A percentile compares a stretch with the other conserved stretches of the same genome.
phyloP scores from a whole-genome alignment of 2,888 invertebrate species.

The Papilio demoleus region DNA sequence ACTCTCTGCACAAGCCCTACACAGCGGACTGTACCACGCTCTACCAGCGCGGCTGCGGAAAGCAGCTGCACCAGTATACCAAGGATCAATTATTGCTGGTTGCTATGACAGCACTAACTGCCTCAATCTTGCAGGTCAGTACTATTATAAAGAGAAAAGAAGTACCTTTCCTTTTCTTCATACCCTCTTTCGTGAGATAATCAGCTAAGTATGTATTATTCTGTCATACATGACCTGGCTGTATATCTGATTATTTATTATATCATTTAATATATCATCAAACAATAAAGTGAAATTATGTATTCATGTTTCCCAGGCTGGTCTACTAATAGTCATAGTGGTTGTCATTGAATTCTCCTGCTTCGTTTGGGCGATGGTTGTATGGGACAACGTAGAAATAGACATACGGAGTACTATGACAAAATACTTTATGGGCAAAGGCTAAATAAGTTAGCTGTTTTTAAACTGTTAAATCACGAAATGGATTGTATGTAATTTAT shows the following conservation, averaged over 20 bases:
- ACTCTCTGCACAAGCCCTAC: slow-evolving; percentile 69
- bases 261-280: too few relatives aligned
- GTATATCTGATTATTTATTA: too few relatives aligned
- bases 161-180: too few relatives aligned
- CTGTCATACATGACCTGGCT: too few relatives aligned
- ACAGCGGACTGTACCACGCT: slow-evolving; percentile 74
- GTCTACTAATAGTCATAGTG: slow-evolving; percentile 86
- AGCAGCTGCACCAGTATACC: slow-evolving; percentile 80
- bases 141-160: too few relatives aligned
- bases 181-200: too few relatives aligned
- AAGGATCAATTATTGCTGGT: slow-evolving; percentile 80
- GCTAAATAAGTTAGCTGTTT: slow-evolving; percentile 52
- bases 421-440: slow-evolving; percentile 79
- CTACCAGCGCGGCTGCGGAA: slow-evolving; percentile 84
- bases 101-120: slow-evolving; percentile 82
- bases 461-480: too few relatives aligned
- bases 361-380: slow-evolving; percentile 92
- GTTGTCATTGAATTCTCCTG: slow-evolving; percentile 89
- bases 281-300: too few relatives aligned
- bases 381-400: slow-evolving; percentile 87
- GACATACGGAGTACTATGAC: slow-evolving; percentile 86
- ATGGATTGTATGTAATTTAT: too few relatives aligned
- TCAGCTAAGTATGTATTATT: too few relatives aligned
- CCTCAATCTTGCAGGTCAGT: slow-evolving; percentile 84
- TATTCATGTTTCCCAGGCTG: slow-evolving; percentile 85